phyloP scores from a whole-genome alignment of 1,140 invertebrate species.

The Drosophila baimaii region DNA sequence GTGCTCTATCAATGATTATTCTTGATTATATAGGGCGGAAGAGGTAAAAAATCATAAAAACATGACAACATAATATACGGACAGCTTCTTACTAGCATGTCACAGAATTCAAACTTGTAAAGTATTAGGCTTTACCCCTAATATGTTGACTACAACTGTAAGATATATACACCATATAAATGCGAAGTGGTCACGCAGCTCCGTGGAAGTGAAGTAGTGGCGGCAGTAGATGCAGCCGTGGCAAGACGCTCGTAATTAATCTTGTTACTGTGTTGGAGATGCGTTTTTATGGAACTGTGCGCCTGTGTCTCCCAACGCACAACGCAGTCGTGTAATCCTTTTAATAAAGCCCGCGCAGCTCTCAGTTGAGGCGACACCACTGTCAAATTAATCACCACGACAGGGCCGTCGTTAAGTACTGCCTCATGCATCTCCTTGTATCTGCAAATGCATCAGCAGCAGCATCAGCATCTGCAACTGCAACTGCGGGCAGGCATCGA shows the following conservation, averaged over 20 bases:
- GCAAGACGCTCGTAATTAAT: constrained; percentile 72
- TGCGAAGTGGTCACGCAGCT: constrained; percentile 48
- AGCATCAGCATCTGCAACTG: constrained; percentile 3
- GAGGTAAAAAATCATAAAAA: no score
- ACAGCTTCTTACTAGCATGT: no score
- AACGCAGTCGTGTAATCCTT: constrained; percentile 70
- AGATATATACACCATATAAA: constrained; percentile 7
- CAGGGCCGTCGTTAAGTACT: constrained; percentile 26
- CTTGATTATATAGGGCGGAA: no score
- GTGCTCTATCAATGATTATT: no score
- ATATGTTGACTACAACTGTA: constrained; percentile 12
- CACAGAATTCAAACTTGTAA: no score
- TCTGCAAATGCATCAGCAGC: constrained; percentile 14
- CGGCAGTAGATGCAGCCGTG: constrained; percentile 17
- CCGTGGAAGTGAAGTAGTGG: constrained; percentile 2
- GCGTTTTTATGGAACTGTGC: constrained; percentile 50
- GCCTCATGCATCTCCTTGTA: constrained; percentile 5
- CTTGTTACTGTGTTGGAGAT: constrained; percentile 52
- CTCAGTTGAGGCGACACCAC: constrained; percentile 67
- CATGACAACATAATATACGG: no score
- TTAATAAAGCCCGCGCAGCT: constrained; percentile 73
- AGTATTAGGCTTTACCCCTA: constrained; percentile 1
- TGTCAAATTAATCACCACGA: constrained; percentile 73
- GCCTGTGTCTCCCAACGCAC: constrained; percentile 31
- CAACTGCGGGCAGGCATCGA: constrained; percentile 31